A percentile compares a stretch with the other conserved stretches of the same genome.
Evolutionary conservation across 1,140 invertebrate genomes (phyloP).

Genomic region (Papilio dardanus): DNA sequence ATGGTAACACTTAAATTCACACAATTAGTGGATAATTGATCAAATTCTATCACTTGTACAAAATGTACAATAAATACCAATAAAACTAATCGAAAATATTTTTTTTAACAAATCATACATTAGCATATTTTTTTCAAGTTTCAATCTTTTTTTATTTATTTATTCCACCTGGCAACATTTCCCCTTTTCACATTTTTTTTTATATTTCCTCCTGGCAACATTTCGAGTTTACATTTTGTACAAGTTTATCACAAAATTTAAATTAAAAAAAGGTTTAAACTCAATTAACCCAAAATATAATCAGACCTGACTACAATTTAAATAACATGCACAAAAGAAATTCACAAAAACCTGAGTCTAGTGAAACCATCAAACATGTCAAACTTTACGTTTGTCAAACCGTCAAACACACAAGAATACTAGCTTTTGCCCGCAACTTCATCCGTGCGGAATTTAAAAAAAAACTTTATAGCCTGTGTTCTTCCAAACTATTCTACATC

Average conservation of each 20-base stretch:
- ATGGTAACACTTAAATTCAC: slow-evolving; percentile 23
- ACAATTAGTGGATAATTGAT: slow-evolving; percentile 17
- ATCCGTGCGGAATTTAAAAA: no score
- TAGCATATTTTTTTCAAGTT: background rate
- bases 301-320: background rate
- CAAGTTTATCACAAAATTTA: background rate
- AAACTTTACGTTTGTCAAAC: background rate
- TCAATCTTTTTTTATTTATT: background rate
- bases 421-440: no score
- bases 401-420: background rate
- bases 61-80: background rate
- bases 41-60: background rate
- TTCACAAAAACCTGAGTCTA: background rate
- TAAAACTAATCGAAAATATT: background rate
- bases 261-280: background rate
- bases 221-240: background rate
- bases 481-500: no score
- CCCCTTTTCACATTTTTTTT: no score
- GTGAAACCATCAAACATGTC: background rate
- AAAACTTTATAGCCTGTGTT: no score
- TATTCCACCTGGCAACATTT: background rate
- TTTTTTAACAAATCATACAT: background rate
- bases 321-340: background rate
- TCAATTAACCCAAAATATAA: background rate
- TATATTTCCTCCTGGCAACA: background rate